Conservation (phyloP, 2,113 vertebrate genomes). For the Atherinomorus stipes region DNA sequence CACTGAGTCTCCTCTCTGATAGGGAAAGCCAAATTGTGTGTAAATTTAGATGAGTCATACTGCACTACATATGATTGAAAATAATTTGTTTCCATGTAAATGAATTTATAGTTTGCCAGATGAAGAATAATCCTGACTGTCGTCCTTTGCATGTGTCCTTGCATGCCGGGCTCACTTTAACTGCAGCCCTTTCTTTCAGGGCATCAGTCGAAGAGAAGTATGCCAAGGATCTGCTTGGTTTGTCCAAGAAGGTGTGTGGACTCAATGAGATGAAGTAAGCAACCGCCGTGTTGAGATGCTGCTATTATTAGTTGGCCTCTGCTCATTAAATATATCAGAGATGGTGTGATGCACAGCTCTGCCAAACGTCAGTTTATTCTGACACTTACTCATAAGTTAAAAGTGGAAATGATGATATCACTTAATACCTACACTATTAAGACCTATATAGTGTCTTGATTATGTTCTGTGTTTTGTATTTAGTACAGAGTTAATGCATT, state of each 20-base stretch:
- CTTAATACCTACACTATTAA: background rate
- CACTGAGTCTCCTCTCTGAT: background rate
- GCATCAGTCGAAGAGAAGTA: constrained; percentile 94
- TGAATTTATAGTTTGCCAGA: background rate
- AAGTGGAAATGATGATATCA: background rate
- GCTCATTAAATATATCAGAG: background rate
- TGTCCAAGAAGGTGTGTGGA: constrained; percentile 93
- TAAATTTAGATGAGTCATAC: background rate
- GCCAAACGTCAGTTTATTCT: background rate
- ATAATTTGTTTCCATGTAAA: background rate
- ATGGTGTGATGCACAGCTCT: background rate
- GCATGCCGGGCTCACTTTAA: background rate
- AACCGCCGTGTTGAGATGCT: background rate
- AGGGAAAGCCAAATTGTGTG: background rate
- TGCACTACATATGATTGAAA: too few relatives aligned
- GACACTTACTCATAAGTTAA: background rate
- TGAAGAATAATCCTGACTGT: background rate
- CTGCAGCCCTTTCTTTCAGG: constrained; percentile 73
- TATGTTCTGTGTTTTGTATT: background rate
- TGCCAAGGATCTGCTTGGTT: constrained; percentile 91
- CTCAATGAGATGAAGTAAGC: constrained; percentile 95
- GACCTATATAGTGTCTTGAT: background rate
- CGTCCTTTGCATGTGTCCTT: background rate
- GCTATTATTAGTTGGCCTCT: background rate
- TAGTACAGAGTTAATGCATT: too few relatives aligned